Conservation (phyloP, 2,797 vertebrate species). For the Scyliorhinus canicula region DNA sequence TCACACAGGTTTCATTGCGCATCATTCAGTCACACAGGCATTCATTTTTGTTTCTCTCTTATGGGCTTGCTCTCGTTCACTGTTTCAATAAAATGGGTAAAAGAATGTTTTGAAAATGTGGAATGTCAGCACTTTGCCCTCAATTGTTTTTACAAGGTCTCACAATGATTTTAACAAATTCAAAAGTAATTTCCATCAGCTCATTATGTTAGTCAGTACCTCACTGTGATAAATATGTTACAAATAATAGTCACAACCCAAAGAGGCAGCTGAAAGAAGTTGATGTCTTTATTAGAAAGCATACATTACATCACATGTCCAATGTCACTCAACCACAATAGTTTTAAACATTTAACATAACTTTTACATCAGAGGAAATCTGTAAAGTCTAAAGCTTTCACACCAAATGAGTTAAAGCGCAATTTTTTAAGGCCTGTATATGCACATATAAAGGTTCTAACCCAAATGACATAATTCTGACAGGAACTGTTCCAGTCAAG, state of each 20-base stretch:
- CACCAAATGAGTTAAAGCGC: background rate
- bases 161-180: background rate
- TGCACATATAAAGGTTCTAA: background rate
- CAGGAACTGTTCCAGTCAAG: background rate
- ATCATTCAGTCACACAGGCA: background rate
- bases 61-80: background rate
- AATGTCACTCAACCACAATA: background rate
- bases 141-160: background rate
- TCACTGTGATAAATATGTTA: background rate
- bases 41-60: background rate
- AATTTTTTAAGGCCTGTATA: background rate
- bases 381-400: background rate
- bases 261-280: background rate
- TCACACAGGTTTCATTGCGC: background rate
- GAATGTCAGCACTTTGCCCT: background rate
- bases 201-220: background rate
- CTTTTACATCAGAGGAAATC: background rate
- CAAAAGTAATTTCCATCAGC: background rate
- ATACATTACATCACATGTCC: background rate
- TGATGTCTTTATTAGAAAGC: conserved; percentile 19
- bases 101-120: background rate
- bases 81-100: background rate
- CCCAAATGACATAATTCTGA: background rate
- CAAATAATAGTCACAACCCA: background rate
- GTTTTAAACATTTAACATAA: background rate